These are phyloP conservation scores for Pomatorhinus ruficollis DNA, from an alignment of 2,113 vertebrate species.

Conservation along the genomic window DNA sequence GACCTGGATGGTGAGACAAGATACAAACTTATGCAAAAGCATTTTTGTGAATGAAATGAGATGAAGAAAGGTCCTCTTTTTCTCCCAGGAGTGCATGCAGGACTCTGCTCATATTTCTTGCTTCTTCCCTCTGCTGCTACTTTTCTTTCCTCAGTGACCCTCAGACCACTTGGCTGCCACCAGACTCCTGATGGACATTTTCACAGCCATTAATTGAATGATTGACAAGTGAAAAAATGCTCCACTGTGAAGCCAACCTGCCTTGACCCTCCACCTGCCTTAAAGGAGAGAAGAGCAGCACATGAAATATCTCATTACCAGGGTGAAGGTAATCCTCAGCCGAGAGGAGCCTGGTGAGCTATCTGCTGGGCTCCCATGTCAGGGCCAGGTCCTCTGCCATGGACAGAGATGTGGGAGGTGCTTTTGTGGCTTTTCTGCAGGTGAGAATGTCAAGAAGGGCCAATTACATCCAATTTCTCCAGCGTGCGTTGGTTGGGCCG, in stretches of 20 bases:
- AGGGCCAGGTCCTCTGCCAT: neutral
- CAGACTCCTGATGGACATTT: neutral
- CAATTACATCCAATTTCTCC: neutral
- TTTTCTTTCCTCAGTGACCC: neutral
- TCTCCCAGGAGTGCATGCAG: neutral
- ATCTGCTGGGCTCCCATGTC: neutral
- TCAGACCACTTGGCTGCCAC: neutral
- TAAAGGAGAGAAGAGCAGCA: neutral
- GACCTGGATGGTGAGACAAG: neutral
- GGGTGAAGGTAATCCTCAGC: neutral
- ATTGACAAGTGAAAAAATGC: neutral
- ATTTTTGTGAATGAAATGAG: neutral
- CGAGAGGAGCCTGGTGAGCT: neutral
- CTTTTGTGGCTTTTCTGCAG: neutral
- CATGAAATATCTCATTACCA: neutral
- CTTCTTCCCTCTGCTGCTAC: neutral
- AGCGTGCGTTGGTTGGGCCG: accelerated
- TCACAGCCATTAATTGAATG: conserved; percentile 24
- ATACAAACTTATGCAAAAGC: neutral
- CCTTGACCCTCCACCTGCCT: neutral
- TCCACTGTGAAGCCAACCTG: neutral
- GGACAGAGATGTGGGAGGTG: neutral
- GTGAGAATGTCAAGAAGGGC: neutral
- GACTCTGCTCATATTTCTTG: neutral
- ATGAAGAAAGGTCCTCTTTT: neutral